Percentiles rank a stretch among this genome's conserved stretches.
phyloP scores from a whole-genome alignment of 1,140 invertebrate species.

The Steinernema feltiae region DNA sequence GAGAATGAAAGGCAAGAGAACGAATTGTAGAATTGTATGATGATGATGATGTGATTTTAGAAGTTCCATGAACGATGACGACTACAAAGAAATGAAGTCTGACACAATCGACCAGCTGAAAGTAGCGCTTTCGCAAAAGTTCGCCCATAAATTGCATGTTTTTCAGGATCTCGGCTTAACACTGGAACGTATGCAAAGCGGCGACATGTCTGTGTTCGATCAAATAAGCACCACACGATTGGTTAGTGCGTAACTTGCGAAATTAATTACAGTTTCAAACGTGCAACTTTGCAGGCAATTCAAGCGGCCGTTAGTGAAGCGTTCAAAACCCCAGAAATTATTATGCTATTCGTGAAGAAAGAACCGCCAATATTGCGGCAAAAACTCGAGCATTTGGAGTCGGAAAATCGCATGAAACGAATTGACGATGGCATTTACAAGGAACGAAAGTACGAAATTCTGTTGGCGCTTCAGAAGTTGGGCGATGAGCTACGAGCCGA shows the following conservation, averaged over 20 bases:
- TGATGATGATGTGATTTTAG: conserved; percentile 59
- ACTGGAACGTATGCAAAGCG: conserved; percentile 66
- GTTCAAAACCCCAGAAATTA: conserved; percentile 73
- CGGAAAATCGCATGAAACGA: conserved; percentile 62
- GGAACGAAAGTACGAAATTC: conserved; percentile 65
- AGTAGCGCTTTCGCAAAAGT: background rate
- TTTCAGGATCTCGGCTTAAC: conserved; percentile 68
- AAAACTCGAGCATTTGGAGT: conserved; percentile 62
- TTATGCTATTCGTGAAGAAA: conserved; percentile 70
- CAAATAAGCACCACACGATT: conserved; percentile 67
- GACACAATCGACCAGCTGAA: conserved; percentile 70
- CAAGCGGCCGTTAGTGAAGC: conserved; percentile 72
- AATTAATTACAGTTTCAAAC: conserved; percentile 16
- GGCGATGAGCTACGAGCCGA: background rate
- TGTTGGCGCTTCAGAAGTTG: conserved; percentile 68
- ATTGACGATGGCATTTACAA: conserved; percentile 55
- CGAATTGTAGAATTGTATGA: background rate
- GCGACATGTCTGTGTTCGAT: conserved; percentile 70
- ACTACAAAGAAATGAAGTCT: conserved; percentile 69
- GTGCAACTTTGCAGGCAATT: conserved; percentile 64
- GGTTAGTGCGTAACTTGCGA: conserved; percentile 59
- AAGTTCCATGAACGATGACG: conserved; percentile 65
- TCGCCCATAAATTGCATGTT: background rate
- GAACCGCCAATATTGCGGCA: conserved; percentile 69
- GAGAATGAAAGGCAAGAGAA: conserved; percentile 68